Base-by-base conservation (phyloP, 2,797 vertebrate genomes). In the Acipenser ruthenus region DNA sequence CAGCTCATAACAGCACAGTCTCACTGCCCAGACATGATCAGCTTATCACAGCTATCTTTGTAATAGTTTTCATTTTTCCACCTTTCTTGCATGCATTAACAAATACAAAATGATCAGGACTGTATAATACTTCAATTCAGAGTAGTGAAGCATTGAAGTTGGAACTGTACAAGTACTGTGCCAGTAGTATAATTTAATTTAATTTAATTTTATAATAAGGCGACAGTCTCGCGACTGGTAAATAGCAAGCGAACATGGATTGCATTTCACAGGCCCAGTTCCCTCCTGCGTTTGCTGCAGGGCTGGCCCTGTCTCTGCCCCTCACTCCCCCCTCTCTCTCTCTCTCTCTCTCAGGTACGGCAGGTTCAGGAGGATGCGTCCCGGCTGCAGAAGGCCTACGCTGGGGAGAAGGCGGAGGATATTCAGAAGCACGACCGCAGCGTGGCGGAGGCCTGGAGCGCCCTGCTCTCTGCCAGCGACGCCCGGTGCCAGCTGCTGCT, bases 341-440 rank as follows among this genome's bases (percentile, higher is more conserved):
- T 37, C 23, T 37, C 23, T 37, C 50, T 18, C 4, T 51, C 55
- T 8, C 73, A 97, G 94, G 94, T 96, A 62, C 93, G 91, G 65
- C 94, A 97, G 78, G 93, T 96, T 49, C 94, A 97, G 77, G 95
- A 98, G 0, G 94, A 97, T 2, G 95, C 94, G 0, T 85, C 84
- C 0, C 90, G 92, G 15, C 85, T 98, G 66, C 93, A 94, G 81
- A 93, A 94, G 79, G 94, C 94, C 4, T 97, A 98, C 0, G 95
- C 95, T 0, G 95, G 95, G 0, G 95, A 96, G 76, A 96, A 96
- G 75, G 95, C 95, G 0, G 95, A 95, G 50, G 95, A 97, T 71
- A 95, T 98, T 59, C 83, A 93, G 60, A 86, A 84, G 18, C 95
- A 93, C 7, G 93, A 96, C 74, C 87, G 86, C 12, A 87, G 90